Evolutionary conservation across 1,140 invertebrate genomes (phyloP), one percentile per base, ranked within the genome.

Genomic region (Phocides pigmalion): DNA sequence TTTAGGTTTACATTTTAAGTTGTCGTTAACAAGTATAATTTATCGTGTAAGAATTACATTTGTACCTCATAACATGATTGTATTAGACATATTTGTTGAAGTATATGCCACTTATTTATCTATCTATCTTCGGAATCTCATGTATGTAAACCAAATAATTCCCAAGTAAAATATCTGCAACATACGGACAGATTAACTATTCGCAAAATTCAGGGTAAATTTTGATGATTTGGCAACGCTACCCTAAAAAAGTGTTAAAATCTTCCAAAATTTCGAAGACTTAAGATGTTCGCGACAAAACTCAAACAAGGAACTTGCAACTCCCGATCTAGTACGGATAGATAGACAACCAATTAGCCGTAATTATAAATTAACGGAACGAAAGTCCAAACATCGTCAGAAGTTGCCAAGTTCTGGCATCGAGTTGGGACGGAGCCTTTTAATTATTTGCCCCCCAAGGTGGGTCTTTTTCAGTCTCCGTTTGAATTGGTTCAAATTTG

Each of bases 331-430:
- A 64, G 53, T 64, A 64, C 44, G 15, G 65, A 63, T 51, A 79
- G 76, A 76, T 71, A 79, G 73, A 78, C 72, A 79, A 72, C 72
- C 74, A 81, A 81, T 81, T 81, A 74, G 68, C 64, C 47, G 66
- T 76, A 81, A 81, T 81, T 81, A 81, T 81, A 81, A 81, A 81
- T 81, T 76, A 81, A 81, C 70, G 66, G 69, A 72, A 74, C 53
- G 68, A 76, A 73, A 61, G 56, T 49, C 56, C 56, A 61, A 61
- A 61, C 56, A 67, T 67, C 65, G 56, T 49, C 42, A 61, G 44
- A 61, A 61, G 56, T 61, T 61, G 56, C 17, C 44, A 49, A 61
- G 56, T 61, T 61, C 44, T 61, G 56, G 41, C 56, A 17, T 61
- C 56, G 56, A 49, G 56, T 61, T 61, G 56, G 56, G 44, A 61